Evolutionary conservation across 2,888 invertebrate species (phyloP), one percentile per base, ranked within the genome.

Genomic region (Mythimna ferrago): DNA sequence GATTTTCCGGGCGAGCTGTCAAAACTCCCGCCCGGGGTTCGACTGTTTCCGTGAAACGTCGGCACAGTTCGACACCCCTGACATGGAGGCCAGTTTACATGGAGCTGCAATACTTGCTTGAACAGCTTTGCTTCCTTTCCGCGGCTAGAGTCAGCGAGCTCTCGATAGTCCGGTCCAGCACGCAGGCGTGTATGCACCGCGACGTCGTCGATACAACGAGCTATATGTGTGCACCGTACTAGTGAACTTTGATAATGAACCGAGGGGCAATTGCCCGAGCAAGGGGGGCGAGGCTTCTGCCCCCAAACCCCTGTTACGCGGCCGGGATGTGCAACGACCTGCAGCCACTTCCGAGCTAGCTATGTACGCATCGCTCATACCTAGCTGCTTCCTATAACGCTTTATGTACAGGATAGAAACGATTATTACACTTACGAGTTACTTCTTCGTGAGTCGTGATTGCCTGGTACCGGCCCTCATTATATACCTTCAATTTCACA

Each of bases 161-260:
- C 93, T 84, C 60, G 26, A 16, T 82, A 74, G 66, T 63, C 63
- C 88, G 90, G 92, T 75, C 57, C 51, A 53, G 62, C 63, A 62
- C 58, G 72, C 66, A 84, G 76, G 82, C 83, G 76, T 89, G 88
- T 88, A 89, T 90, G 89, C 88, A 89, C 66, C 84, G 87, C 85
- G 85, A 82, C 82, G 77, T 85, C 78, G 83, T 87, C 79, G 72
- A 84, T 82, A 84, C 78, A 80, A 69, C 56, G 32, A 75, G 60
- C 76, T 85, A 78, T 87, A 86, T 91, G 93, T 94, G 94, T 93
- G 93, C 90, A 89, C 71, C 92, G 95, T 93, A 94, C 94, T 94
- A 95, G 93, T 96, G 96, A 96, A 96, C 96, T 95, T 96, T 96
- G 95, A 93, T 96, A 96, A 96, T 96, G 96, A 96, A 96, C 96